Percentiles rank a stretch among this genome's conserved stretches.
Conservation (phyloP, 2,888 invertebrate genomes). For the Plebejus argus region DNA sequence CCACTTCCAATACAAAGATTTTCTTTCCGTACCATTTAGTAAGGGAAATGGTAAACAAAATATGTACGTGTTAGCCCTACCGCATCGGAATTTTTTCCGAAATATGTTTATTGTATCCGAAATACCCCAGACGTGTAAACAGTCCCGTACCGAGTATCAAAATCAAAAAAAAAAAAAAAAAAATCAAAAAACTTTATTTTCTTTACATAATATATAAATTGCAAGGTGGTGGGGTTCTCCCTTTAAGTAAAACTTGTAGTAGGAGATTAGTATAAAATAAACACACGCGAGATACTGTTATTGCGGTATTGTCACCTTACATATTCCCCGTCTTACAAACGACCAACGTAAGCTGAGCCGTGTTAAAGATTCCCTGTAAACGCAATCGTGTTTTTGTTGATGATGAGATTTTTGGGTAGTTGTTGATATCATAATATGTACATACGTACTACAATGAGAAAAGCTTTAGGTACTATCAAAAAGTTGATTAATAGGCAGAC, state of each 20-base stretch:
- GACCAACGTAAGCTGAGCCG: constrained; percentile 14
- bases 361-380: not conserved
- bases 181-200: too few relatives aligned
- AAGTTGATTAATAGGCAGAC: too few relatives aligned
- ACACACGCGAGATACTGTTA: constrained; percentile 20
- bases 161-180: too few relatives aligned
- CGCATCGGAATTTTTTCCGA: not conserved
- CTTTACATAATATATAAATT: too few relatives aligned
- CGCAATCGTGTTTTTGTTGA: not conserved
- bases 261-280: too few relatives aligned
- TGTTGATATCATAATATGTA: not conserved
- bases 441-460: not conserved
- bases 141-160: not conserved
- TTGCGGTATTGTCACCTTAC: constrained; percentile 24
- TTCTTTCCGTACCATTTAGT: not conserved
- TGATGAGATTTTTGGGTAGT: not conserved
- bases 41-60: not conserved
- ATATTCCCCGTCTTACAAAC: not conserved
- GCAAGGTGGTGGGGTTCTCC: too few relatives aligned
- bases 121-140: constrained; percentile 25
- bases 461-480: too few relatives aligned
- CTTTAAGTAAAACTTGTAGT: too few relatives aligned
- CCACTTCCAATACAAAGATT: not conserved
- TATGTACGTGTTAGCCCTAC: not conserved
- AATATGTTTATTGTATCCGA: not conserved